Base-by-base conservation (phyloP, 2,888 invertebrate species). In the Exephanes ischioxanthus region DNA sequence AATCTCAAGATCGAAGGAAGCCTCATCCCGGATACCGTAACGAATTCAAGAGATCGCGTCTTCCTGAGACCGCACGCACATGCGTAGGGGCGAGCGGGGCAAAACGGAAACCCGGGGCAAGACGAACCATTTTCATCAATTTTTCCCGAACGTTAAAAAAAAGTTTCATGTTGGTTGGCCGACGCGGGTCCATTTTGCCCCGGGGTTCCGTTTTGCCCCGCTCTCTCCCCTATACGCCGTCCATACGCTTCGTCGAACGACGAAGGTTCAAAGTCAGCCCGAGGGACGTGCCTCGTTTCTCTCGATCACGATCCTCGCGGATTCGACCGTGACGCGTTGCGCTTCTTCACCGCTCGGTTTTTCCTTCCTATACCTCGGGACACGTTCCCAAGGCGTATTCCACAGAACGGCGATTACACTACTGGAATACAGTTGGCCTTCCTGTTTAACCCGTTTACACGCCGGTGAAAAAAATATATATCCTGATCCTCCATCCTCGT, bases 391-490 rank as follows among this genome's bases (percentile, higher is more conserved):
- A 89, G 91, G 88, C 87, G 89, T 89, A 86, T 87, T 87, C 87
- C 86, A 78, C 70, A 84, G 89, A 88, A 58, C 26, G 30, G 63
- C 33, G 33, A 63, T 63, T 16, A 33, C 7, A 33, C 63, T 63
- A 63, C 33, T 16, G 63, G 16, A 63, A 63, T 63, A 63, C 63
- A 63, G 63, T 63, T 89, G 90, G 91, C 88, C 91, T 90, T 91
- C 92, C 91, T 89, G 90, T 90, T 91, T 89, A 90, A 93, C 89
- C 92, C 92, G 92, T 92, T 92, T 91, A 75, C 76, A 70, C 73
- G 78, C 72, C 79, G 76, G 58, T 58, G 72, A n/a, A 72, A 37
- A 78, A 66, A 37, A 79, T 55, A 48, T 58, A 33, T 58, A 70
- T 61, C 11, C 53, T 14, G 58, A 26, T 58, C 22, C 11, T 58